These are phyloP conservation scores for Atherix ibis DNA, from an alignment of 2,888 invertebrate genomes.

Conservation along the genomic window DNA sequence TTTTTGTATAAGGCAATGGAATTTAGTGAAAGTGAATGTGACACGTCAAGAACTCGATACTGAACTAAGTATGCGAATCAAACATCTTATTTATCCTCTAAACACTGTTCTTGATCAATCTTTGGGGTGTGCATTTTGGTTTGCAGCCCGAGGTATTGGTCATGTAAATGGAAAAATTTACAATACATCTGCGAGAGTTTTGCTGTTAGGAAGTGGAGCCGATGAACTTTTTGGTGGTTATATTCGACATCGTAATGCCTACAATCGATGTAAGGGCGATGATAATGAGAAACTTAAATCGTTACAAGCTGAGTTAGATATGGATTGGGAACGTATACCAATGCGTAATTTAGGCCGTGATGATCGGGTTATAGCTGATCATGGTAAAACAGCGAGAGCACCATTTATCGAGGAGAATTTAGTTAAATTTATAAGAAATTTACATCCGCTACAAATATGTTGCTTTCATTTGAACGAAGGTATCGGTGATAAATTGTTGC, in stretches of 20 bases:
- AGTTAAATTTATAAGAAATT: slow-evolving; percentile 42
- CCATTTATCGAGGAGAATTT: slow-evolving; percentile 63
- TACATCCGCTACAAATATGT: slow-evolving; percentile 46
- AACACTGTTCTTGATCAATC: slow-evolving; percentile 88
- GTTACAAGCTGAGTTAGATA: slow-evolving; percentile 45
- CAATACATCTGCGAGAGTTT: slow-evolving; percentile 28
- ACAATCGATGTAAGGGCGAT: slow-evolving; percentile 38
- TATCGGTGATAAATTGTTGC: slow-evolving; percentile 81
- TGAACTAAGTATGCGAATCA: slow-evolving; percentile 42
- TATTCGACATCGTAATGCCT: slow-evolving; percentile 65
- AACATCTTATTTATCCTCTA: slow-evolving; percentile 70
- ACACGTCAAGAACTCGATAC: slow-evolving; percentile 44
- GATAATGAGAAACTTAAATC: slow-evolving; percentile 33
- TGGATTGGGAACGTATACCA: slow-evolving; percentile 76
- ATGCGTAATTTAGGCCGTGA: slow-evolving; percentile 87
- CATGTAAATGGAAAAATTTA: slow-evolving; percentile 11
- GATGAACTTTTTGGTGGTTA: slow-evolving; percentile 97
- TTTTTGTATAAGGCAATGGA: slow-evolving; percentile 45
- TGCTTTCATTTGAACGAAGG: slow-evolving; percentile 43
- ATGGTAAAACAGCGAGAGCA: slow-evolving; percentile 68
- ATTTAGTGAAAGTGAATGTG: slow-evolving; percentile 67
- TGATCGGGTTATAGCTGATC: slow-evolving; percentile 82
- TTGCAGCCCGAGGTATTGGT: slow-evolving; percentile 67
- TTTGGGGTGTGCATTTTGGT: slow-evolving; percentile 92
- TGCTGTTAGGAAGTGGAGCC: slow-evolving; percentile 85